A percentile compares a stretch with the other conserved stretches of the same genome.
phyloP scores from a whole-genome alignment of 1,140 invertebrate species.

The Danaus plexippus region DNA sequence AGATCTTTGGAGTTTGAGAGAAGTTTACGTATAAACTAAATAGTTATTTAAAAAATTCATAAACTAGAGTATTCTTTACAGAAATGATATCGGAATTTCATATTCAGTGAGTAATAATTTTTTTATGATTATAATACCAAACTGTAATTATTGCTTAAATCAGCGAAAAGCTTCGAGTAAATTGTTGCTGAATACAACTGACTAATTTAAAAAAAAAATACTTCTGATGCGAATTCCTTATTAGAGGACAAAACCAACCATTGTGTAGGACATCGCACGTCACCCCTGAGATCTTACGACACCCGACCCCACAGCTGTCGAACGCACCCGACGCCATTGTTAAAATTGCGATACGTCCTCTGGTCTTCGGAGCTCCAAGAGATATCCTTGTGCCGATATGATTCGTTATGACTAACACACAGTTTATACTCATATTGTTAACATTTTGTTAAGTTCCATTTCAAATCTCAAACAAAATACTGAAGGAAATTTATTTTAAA shows the following conservation, averaged over 20 bases:
- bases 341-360: constrained; percentile 47
- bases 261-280: constrained; percentile 47
- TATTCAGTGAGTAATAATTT: too few relatives aligned
- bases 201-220: too few relatives aligned
- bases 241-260: constrained; percentile 41
- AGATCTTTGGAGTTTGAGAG: constrained; percentile 11
- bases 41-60: not conserved
- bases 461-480: not conserved
- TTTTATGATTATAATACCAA: too few relatives aligned
- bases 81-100: too few relatives aligned
- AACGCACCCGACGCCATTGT: constrained; percentile 58
- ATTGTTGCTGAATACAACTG: too few relatives aligned
- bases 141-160: too few relatives aligned
- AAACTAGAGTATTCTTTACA: too few relatives aligned
- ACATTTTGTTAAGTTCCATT: not conserved
- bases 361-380: constrained; percentile 24
- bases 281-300: constrained; percentile 25
- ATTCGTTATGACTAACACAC: not conserved
- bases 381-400: constrained; percentile 11
- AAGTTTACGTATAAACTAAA: constrained; percentile 10
- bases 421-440: not conserved
- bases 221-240: constrained; percentile 36
- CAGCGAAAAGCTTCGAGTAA: too few relatives aligned
- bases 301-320: constrained; percentile 43
- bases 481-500: too few relatives aligned